Evolutionary conservation across 2,797 vertebrate species (phyloP).

Genomic region (Acrossocheilus wenchowensis): DNA sequence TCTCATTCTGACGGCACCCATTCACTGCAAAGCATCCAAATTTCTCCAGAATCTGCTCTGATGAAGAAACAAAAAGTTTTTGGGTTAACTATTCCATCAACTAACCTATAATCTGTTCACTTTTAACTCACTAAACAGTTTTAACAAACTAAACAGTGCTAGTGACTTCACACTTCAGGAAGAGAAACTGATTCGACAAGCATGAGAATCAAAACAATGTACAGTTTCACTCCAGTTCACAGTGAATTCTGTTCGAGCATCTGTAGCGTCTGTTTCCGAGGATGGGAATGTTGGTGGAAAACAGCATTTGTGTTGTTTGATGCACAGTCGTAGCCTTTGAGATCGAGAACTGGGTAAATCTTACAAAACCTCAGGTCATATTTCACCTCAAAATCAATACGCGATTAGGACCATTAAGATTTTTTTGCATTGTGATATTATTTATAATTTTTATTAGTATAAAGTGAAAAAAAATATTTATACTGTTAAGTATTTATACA

Average conservation of each 20-base stretch:
- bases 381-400: not conserved
- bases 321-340: not conserved
- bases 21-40: not conserved
- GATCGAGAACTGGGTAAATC: not conserved
- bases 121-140: not conserved
- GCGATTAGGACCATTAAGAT: not conserved
- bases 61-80: not conserved
- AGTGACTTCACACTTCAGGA: not conserved
- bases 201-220: not conserved
- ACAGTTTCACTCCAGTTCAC: constrained; percentile 40
- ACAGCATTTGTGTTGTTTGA: not conserved
- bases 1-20: not conserved
- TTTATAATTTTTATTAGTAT: not conserved
- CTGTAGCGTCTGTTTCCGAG: constrained; percentile 34
- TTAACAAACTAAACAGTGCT: not conserved
- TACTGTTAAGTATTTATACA: not conserved
- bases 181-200: not conserved
- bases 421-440: not conserved
- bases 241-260: constrained; percentile 52
- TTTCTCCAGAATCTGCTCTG: not conserved
- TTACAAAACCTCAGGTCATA: not conserved
- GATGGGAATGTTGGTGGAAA: constrained; percentile 47
- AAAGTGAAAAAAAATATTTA: not conserved
- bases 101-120: not conserved
- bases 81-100: not conserved